A percentile compares a stretch with the other conserved stretches of the same genome.
Conservation (phyloP, 92 coral and sea anemone genomes). For the Epizoanthus scotinus region DNA sequence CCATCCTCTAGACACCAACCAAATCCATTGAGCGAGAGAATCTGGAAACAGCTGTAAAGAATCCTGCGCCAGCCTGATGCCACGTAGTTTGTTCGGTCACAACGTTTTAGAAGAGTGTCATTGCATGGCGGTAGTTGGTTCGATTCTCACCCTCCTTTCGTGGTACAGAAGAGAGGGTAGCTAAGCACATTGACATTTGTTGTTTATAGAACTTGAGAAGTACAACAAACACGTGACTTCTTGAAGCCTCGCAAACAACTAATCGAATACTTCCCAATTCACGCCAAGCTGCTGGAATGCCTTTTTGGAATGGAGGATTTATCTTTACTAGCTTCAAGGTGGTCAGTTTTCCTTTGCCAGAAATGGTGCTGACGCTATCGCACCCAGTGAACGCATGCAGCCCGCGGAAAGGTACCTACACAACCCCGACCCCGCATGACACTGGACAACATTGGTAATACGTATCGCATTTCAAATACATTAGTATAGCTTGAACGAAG, state of each 20-base stretch:
- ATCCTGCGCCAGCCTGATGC: slow-evolving; percentile 57
- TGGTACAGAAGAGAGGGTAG: slow-evolving; percentile 54
- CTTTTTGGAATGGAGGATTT: slow-evolving; percentile 44
- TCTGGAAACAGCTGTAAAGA: slow-evolving; percentile 54
- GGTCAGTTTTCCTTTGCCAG: slow-evolving; percentile 55
- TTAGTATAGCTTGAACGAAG: no score
- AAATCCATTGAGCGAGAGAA: slow-evolving; percentile 46
- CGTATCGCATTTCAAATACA: no score
- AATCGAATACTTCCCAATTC: slow-evolving; percentile 50
- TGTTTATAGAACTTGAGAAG: slow-evolving; percentile 41
- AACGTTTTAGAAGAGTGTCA: slow-evolving; percentile 45
- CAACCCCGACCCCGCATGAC: no score
- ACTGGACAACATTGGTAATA: no score
- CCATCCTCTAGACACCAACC: slow-evolving; percentile 52
- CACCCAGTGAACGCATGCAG: slow-evolving; percentile 60
- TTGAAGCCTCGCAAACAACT: slow-evolving; percentile 32
- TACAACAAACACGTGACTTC: slow-evolving; percentile 51
- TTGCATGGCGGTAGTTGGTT: slow-evolving; percentile 55
- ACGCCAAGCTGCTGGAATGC: slow-evolving; percentile 40
- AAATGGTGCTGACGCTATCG: slow-evolving; percentile 53
- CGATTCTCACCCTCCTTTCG: slow-evolving; percentile 57
- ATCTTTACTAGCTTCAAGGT: slow-evolving; percentile 43
- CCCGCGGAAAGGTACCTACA: slow-evolving; percentile 47
- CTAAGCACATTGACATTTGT: slow-evolving; percentile 43
- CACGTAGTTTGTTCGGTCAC: slow-evolving; percentile 51